phyloP scores from a whole-genome alignment of 2,797 vertebrate genomes.

The Caiman crocodilus region DNA sequence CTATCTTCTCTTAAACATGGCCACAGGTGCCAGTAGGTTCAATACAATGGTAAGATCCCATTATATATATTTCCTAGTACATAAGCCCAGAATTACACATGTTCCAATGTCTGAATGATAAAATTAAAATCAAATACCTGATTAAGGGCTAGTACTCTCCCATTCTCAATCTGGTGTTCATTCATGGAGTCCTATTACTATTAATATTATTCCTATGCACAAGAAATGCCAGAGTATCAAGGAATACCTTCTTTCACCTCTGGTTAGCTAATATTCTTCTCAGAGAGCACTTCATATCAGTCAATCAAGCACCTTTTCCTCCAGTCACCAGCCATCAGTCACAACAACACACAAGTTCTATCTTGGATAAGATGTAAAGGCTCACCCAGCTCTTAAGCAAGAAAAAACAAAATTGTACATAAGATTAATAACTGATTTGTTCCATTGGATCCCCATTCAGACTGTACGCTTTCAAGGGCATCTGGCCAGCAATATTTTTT shows the following conservation, averaged over 20 bases:
- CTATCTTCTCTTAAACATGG: not conserved
- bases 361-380: not conserved
- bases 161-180: not conserved
- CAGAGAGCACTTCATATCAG: not conserved
- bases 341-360: not conserved
- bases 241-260: accelerated
- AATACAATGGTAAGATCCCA: not conserved
- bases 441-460: not conserved
- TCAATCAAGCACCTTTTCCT: not conserved
- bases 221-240: not conserved
- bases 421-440: not conserved
- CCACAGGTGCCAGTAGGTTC: not conserved
- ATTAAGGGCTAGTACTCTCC: not conserved
- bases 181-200: not conserved
- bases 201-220: not conserved
- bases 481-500: not conserved
- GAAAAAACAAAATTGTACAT: not conserved
- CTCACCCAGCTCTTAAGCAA: too few species aligned
- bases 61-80: not conserved
- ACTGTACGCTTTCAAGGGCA: not conserved
- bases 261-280: not conserved
- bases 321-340: not conserved
- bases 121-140: not conserved
- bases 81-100: not conserved
- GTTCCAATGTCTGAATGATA: not conserved